These are phyloP conservation scores for Eulemur rubriventer DNA, from an alignment of 2,797 vertebrate genomes.

Conservation along the genomic window DNA sequence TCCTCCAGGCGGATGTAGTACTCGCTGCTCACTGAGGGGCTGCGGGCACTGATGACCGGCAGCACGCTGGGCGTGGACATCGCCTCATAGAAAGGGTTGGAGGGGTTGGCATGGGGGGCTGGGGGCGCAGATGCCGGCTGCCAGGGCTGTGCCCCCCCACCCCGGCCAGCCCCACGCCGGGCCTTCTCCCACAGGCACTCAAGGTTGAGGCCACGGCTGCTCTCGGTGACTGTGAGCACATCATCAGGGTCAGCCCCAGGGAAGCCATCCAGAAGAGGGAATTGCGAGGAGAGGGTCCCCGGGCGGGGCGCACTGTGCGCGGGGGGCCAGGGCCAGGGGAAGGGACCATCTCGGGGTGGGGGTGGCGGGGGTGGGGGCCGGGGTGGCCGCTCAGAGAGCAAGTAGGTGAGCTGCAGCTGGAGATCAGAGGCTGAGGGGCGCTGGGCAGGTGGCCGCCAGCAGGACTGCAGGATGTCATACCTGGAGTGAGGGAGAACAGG, in stretches of 20 bases:
- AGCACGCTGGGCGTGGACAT: constrained; percentile 95
- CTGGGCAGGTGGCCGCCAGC: constrained; percentile 93
- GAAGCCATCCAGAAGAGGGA: constrained; percentile 91
- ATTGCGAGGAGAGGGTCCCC: constrained; percentile 89
- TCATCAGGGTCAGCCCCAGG: constrained; percentile 91
- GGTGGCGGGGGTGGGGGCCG: constrained; percentile 91
- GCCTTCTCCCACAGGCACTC: constrained; percentile 97
- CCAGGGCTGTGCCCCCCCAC: constrained; percentile 82
- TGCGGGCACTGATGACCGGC: constrained; percentile 94
- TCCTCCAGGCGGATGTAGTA: constrained; percentile 96
- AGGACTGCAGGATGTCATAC: constrained; percentile 97
- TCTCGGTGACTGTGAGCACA: constrained; percentile 95
- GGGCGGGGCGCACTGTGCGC: constrained; percentile 85
- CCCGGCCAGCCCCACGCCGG: constrained; percentile 91
- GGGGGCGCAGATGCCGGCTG: constrained; percentile 81
- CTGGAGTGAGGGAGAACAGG: constrained; percentile 77
- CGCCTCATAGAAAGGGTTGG: constrained; percentile 89
- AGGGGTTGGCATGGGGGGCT: constrained; percentile 77
- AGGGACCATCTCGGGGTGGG: constrained; percentile 79
- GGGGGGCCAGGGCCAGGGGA: constrained; percentile 92
- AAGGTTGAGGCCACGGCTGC: constrained; percentile 95
- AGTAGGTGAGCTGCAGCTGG: constrained; percentile 94
- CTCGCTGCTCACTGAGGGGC: constrained; percentile 95
- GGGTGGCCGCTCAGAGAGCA: constrained; percentile 88
- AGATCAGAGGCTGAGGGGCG: constrained; percentile 93